Base-by-base conservation (phyloP, 92 coral and sea anemone species). In the Palythoa grandis region DNA sequence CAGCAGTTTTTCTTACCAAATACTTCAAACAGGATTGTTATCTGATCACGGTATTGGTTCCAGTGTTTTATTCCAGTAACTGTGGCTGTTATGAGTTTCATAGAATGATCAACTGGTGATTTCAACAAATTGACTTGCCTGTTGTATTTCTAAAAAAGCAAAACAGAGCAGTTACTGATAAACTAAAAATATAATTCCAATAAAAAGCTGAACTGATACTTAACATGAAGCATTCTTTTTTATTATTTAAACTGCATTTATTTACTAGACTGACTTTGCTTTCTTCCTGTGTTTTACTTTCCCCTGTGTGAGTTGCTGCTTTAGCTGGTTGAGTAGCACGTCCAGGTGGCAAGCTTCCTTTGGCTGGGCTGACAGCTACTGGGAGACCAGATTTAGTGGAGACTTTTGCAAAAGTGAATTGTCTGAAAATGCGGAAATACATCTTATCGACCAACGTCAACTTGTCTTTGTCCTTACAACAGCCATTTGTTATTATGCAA, bases 1-100 rank as follows among this genome's bases (percentile, higher is more conserved):
- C 7, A 35, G 11, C 14, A 43, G 19, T 11, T n/a, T 10, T 23
- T 40, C 95, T 86, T 85, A 97, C 99, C 99, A 92, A 92, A 95
- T 43, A 93, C 71, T 89, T 97, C 99, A 89, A 93, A 93, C 37
- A 93, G 70, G 24, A 79, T 74, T 24, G 91, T 74, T 63, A 86
- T 53, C 86, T 92, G 92, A 73, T 93, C 99, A 70, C 93, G 93
- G 82, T 83, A 88, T 38, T 92, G 90, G 66, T 89, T 92, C 99
- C 99, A 97, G 67, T 92, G 82, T 60, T 77, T 75, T 54, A 93
- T 79, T 78, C 92, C 91, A 71, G 86, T 80, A 23, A 95, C 86
- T 13, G 90, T 88, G 47, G 98, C 88, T 77, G 98, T 97, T 20
- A 91, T 76, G 84, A 97, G 72, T 58, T 89, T 97, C 88, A 91